Conservation (phyloP, 1,140 invertebrate species). For the Drosophila nannoptera region DNA sequence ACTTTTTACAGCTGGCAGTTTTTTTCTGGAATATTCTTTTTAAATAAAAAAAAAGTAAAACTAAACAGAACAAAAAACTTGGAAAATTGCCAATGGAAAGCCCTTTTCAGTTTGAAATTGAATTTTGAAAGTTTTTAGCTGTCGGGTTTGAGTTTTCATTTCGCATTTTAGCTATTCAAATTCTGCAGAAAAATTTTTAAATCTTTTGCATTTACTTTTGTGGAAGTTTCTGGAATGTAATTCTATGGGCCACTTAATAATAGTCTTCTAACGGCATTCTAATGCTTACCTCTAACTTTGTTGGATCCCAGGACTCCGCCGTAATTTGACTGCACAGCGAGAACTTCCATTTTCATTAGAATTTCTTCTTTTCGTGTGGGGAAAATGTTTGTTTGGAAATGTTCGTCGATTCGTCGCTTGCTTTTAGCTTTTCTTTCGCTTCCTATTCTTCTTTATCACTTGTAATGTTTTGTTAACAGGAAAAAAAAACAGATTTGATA, state of each 20-base stretch:
- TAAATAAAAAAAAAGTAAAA: no score
- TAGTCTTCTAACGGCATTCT: background rate
- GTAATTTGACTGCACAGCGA: conserved; percentile 71
- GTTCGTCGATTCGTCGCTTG: conserved; percentile 25
- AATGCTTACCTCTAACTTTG: conserved; percentile 77
- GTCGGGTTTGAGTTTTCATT: background rate
- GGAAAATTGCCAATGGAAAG: no score
- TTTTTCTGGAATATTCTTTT: no score
- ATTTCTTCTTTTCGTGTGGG: conserved; percentile 30
- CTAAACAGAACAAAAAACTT: no score
- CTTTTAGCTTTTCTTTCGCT: conserved; percentile 43
- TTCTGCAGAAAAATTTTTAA: background rate
- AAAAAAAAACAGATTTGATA: conserved; percentile 33
- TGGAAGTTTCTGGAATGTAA: background rate
- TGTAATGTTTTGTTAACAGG: conserved; percentile 42
- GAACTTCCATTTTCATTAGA: conserved; percentile 79
- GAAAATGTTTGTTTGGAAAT: conserved; percentile 43
- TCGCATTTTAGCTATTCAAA: background rate
- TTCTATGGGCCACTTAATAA: background rate
- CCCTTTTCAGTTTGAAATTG: background rate
- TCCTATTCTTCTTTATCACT: conserved; percentile 61
- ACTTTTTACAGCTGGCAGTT: no score
- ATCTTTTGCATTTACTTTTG: background rate
- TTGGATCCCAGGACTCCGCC: conserved; percentile 66
- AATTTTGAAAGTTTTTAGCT: background rate